phyloP scores from a whole-genome alignment of 2,797 vertebrate genomes.

The Serranus cabrilla region DNA sequence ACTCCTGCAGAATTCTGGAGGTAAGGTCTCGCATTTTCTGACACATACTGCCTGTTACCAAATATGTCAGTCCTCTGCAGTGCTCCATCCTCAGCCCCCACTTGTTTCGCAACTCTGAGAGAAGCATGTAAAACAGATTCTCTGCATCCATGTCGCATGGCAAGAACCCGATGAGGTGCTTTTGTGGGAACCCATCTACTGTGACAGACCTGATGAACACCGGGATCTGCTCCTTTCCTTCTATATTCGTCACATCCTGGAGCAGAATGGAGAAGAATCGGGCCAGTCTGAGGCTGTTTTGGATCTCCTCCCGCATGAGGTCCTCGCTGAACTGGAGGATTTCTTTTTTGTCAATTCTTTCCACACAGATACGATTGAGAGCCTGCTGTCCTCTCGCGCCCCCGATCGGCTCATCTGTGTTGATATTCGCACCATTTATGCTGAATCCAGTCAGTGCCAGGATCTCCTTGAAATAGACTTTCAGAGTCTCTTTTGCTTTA shows the following conservation, averaged over 20 bases:
- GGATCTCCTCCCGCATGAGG: conserved; percentile 93
- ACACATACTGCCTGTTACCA: conserved; percentile 91
- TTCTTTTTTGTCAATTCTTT: conserved; percentile 93
- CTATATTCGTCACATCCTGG: conserved; percentile 90
- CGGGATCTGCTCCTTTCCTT: conserved; percentile 93
- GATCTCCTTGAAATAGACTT: conserved; percentile 90
- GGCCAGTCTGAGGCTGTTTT: conserved; percentile 87
- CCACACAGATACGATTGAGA: conserved; percentile 90
- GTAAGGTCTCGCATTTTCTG: conserved; percentile 95
- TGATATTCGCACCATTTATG: conserved; percentile 87
- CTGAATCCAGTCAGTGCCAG: conserved; percentile 90
- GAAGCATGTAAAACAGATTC: conserved; percentile 91
- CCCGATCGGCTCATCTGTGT: conserved; percentile 90
- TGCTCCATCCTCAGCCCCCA: conserved; percentile 98
- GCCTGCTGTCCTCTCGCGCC: conserved; percentile 89
- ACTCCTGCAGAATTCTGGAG: conserved; percentile 92
- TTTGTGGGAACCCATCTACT: conserved; percentile 92
- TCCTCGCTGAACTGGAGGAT: conserved; percentile 93
- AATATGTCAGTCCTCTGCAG: conserved; percentile 94
- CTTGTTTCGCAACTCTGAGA: conserved; percentile 91
- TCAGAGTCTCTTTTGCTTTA: conserved; percentile 87
- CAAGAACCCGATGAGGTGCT: conserved; percentile 95
- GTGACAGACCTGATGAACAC: conserved; percentile 94
- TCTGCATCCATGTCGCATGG: conserved; percentile 90
- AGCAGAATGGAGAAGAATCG: conserved; percentile 96